Conservation (phyloP, 2,888 invertebrate species). For the Nasonovia ribisnigri region DNA sequence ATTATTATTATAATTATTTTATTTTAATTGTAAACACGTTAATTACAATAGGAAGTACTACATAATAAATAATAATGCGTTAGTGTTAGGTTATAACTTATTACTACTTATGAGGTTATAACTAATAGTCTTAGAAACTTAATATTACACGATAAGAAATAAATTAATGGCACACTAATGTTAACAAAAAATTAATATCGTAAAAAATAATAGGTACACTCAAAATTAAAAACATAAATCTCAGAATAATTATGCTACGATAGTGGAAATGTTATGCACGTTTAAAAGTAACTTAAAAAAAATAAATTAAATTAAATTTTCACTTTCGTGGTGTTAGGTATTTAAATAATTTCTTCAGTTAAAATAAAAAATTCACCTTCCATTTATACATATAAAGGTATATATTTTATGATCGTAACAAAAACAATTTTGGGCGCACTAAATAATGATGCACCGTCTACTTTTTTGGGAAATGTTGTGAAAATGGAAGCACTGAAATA, state of each 20-base stretch:
- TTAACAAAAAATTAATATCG: background rate
- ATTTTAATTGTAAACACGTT: background rate
- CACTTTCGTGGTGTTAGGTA: background rate
- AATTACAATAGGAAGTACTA: background rate
- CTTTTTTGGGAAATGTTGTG: background rate
- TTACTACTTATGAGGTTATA: background rate
- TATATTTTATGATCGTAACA: background rate
- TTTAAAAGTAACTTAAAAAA: background rate
- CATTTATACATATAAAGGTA: background rate
- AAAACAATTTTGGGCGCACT: slow-evolving; percentile 9
- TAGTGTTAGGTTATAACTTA: background rate
- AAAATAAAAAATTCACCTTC: background rate
- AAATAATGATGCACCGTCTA: background rate
- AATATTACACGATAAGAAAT: background rate
- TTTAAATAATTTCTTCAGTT: background rate
- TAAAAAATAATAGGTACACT: background rate
- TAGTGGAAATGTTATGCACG: background rate
- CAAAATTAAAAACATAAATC: background rate
- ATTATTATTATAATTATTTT: background rate
- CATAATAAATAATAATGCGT: background rate
- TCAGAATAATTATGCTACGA: background rate
- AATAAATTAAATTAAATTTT: background rate
- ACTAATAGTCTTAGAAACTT: background rate
- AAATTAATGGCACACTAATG: background rate
- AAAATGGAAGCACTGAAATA: slow-evolving; percentile 51